Percentiles rank a stretch among this genome's conserved stretches.
Conservation (phyloP, 2,888 invertebrate species). For the Tetanocera ferruginea region DNA sequence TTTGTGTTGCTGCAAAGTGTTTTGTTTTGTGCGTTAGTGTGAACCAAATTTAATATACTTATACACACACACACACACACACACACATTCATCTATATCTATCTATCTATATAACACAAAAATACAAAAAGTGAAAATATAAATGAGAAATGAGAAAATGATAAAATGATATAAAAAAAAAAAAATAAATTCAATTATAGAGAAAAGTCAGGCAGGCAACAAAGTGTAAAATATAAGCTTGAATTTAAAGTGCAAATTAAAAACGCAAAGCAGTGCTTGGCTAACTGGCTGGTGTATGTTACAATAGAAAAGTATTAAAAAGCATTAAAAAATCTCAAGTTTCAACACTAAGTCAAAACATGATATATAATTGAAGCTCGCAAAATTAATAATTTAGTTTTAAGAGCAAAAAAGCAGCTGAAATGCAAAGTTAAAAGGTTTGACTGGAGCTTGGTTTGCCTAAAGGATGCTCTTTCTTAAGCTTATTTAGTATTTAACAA, state of each 20-base stretch:
- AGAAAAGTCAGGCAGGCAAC: not conserved
- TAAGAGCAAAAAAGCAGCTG: too few species aligned
- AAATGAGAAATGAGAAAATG: not conserved
- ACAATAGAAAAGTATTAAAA: not conserved
- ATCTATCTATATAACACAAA: too few species aligned
- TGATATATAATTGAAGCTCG: too few species aligned
- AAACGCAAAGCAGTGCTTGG: not conserved
- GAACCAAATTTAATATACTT: not conserved
- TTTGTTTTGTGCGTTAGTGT: not conserved
- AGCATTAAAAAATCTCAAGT: too few species aligned
- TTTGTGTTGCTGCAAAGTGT: conserved; percentile 16
- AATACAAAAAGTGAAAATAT: not conserved
- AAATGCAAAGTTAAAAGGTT: too few species aligned
- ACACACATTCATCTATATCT: not conserved
- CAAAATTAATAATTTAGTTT: too few species aligned
- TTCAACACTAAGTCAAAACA: too few species aligned
- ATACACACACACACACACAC: not conserved
- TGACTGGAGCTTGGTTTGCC: not conserved
- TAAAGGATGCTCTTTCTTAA: too few species aligned
- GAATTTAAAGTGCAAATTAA: not conserved
- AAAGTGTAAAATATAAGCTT: not conserved
- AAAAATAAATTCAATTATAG: conserved; percentile 1
- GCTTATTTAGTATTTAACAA: not conserved
- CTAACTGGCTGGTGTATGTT: not conserved
- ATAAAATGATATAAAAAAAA: too few species aligned